phyloP scores from a whole-genome alignment of 37 sponge, comb jelly and placozoan genomes.

The Halichondria panicea region DNA sequence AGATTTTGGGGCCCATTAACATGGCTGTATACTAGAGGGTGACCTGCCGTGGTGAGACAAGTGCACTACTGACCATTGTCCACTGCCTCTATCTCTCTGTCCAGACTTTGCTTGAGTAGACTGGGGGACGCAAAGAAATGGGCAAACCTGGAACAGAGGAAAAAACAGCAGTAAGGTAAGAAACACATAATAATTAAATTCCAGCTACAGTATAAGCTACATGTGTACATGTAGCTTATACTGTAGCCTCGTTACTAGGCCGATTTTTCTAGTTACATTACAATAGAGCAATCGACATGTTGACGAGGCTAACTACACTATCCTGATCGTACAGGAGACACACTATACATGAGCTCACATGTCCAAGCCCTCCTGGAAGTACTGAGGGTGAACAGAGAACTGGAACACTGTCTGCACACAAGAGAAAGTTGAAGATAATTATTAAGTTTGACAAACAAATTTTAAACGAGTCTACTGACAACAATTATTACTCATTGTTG shows the following conservation, averaged over 20 bases:
- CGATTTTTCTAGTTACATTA: no score
- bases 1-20: no score
- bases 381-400: slow-evolving; percentile 30
- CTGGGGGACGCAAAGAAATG: slow-evolving; percentile 72
- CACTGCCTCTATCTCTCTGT: slow-evolving; percentile 70
- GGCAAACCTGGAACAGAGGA: not conserved
- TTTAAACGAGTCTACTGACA: not conserved
- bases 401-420: slow-evolving; percentile 57
- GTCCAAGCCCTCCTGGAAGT: slow-evolving; percentile 38
- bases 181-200: slow-evolving; percentile 56
- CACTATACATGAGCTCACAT: slow-evolving; percentile 22
- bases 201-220: no score
- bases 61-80: slow-evolving; percentile 66
- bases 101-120: slow-evolving; percentile 40
- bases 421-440: no score
- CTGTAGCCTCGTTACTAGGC: no score
- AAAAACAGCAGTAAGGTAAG: slow-evolving; percentile 35
- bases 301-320: no score
- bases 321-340: not conserved
- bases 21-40: no score
- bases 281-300: no score
- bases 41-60: no score
- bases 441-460: not conserved
- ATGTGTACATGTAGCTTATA: not conserved
- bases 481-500: not conserved